Evolutionary conservation across 2,113 vertebrate genomes (phyloP).

Genomic region (Phylloscopus trochilus): DNA sequence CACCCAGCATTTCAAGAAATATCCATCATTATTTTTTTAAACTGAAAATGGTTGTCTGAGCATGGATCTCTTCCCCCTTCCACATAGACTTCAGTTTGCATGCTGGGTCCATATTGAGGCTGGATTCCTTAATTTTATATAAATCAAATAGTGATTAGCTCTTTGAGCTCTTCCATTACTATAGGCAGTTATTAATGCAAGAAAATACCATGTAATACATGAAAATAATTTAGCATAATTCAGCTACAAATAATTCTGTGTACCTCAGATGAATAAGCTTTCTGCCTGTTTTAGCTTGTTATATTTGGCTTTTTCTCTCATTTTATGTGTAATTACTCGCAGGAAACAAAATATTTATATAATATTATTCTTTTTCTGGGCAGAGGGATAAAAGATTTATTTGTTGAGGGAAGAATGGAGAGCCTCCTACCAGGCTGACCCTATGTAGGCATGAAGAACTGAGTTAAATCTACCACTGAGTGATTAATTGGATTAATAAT

Average conservation of each 20-base stretch:
- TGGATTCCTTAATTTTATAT: background rate
- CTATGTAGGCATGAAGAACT: background rate
- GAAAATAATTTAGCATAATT: background rate
- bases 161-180: background rate
- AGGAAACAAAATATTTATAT: constrained; percentile 24
- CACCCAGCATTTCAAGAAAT: background rate
- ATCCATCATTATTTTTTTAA: background rate
- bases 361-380: background rate
- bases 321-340: background rate
- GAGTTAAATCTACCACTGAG: constrained; percentile 26
- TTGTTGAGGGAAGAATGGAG: background rate
- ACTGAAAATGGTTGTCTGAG: background rate
- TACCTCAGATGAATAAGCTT: background rate
- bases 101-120: background rate
- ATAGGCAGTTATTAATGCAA: background rate
- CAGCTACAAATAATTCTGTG: background rate
- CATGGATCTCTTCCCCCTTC: background rate
- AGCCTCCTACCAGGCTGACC: background rate
- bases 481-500: constrained; percentile 56
- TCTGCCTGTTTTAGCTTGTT: background rate
- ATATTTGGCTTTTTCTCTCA: background rate
- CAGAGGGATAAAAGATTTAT: constrained; percentile 3
- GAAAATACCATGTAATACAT: background rate
- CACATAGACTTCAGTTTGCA: background rate
- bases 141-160: background rate